phyloP scores from a whole-genome alignment of 1,140 invertebrate genomes.

The Drosophila grimshawi region DNA sequence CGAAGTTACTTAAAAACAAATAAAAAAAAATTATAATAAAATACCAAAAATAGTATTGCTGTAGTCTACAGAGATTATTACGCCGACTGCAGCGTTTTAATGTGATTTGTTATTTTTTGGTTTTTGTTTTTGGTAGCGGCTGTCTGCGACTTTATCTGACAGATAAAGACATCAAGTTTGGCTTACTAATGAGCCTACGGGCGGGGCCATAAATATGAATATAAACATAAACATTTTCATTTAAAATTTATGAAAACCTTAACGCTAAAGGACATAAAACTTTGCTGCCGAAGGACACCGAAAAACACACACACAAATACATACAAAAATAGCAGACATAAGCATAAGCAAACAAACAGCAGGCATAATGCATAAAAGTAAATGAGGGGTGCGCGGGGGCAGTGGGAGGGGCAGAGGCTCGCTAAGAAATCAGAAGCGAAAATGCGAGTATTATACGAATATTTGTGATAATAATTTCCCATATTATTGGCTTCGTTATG shows the following conservation, averaged over 20 bases:
- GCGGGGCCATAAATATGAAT: slow-evolving; percentile 48
- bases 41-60: too few species aligned
- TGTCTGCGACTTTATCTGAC: slow-evolving; percentile 7
- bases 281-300: slow-evolving; percentile 28
- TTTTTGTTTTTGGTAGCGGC: background rate
- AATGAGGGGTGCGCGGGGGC: background rate
- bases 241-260: slow-evolving; percentile 65
- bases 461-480: slow-evolving; percentile 76
- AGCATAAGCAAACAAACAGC: slow-evolving; percentile 31
- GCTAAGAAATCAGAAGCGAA: slow-evolving; percentile 60
- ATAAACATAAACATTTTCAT: slow-evolving; percentile 58
- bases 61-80: too few species aligned
- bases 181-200: slow-evolving; percentile 50
- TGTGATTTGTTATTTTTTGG: slow-evolving; percentile 1
- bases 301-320: slow-evolving; percentile 14
- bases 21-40: too few species aligned
- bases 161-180: slow-evolving; percentile 39
- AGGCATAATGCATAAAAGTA: background rate
- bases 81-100: too few species aligned
- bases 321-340: slow-evolving; percentile 29
- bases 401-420: background rate
- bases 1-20: too few species aligned
- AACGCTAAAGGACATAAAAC: slow-evolving; percentile 50
- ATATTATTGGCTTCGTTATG: slow-evolving; percentile 77
- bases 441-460: slow-evolving; percentile 56